Evolutionary conservation across 2,797 vertebrate species (phyloP), one percentile per base, ranked within the genome.

Genomic region (Chelmon rostratus): DNA sequence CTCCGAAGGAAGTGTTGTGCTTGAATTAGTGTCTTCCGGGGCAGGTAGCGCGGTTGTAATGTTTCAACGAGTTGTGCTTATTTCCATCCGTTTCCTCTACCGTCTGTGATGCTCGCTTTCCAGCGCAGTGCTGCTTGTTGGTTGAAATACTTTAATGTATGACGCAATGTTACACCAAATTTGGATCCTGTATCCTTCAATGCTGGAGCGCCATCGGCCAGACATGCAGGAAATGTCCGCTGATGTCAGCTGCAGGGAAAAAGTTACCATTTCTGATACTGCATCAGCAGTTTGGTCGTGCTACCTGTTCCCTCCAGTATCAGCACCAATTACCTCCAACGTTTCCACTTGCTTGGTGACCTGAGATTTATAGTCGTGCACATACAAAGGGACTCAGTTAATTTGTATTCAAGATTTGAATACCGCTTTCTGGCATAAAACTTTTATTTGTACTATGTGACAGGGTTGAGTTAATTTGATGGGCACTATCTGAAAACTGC

Each of bases 281-380:
- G 5, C 25, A 66, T 56, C 52, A 31, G 37, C 65, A 68, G n/a
- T 23, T 66, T 50, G 33, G 64, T 37, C 49, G 63, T 31, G 25
- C 31, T 15, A 25, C 65, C 10, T 40, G 37, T 42, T 54, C 2
- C 18, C 31, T 40, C 44, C 6, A 8, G 42, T 6, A 2, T 31
- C n/a, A 28, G 10, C 18, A 25, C 3, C 50, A 46, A 46, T 73
- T 6, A 56, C 33, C 61, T 56, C 31, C 15, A 28, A 21, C 40
- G 25, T 46, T 46, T n/a, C 42, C 65, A n/a, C 62, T 47, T 1
- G 15, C 25, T 33, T 19, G 50, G 5, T 37, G 21, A 63, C 42
- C 16, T 44, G 8, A 35, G 8, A 42, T 52, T 42, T 18, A 13
- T 5, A 31, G 23, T 18, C 23, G 7, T 18, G 11, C n/a, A 8